Evolutionary conservation across 2,797 vertebrate genomes (phyloP).

Genomic region (Oryzias sinensis): DNA sequence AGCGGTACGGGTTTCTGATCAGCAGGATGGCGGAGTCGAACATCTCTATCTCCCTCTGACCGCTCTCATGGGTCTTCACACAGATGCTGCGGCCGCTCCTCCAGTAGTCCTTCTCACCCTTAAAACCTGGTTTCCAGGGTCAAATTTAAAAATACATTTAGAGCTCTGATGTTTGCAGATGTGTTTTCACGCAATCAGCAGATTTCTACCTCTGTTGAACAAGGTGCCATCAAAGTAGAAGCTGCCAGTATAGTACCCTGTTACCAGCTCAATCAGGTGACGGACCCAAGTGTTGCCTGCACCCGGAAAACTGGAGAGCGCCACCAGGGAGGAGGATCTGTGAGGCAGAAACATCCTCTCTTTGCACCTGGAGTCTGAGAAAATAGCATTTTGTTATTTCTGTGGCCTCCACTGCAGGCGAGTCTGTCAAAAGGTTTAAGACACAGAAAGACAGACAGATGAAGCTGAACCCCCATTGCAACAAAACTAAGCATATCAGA

Average conservation of each 20-base stretch:
- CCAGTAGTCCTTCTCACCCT: slow-evolving; percentile 98
- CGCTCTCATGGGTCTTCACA: slow-evolving; percentile 96
- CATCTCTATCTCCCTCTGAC: slow-evolving; percentile 92
- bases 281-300: slow-evolving; percentile 97
- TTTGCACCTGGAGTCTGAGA: slow-evolving; percentile 91
- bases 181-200: neutral
- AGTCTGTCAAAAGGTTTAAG: slow-evolving; percentile 8
- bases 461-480: slow-evolving; percentile 3
- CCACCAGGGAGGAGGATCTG: slow-evolving; percentile 88
- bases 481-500: slow-evolving; percentile 3
- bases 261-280: slow-evolving; percentile 92
- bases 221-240: slow-evolving; percentile 95
- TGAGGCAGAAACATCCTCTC: slow-evolving; percentile 90
- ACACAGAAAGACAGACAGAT: neutral
- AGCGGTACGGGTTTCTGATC: slow-evolving; percentile 93
- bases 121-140: slow-evolving; percentile 83
- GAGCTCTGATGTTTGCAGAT: neutral
- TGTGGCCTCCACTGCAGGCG: slow-evolving; percentile 11
- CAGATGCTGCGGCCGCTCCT: slow-evolving; percentile 93
- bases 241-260: slow-evolving; percentile 94
- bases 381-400: slow-evolving; percentile 21
- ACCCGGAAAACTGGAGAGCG: slow-evolving; percentile 94
- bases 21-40: slow-evolving; percentile 92
- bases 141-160: slow-evolving; percentile 24
- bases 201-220: slow-evolving; percentile 90